A percentile compares a stretch with the other conserved stretches of the same genome.
phyloP scores from a whole-genome alignment of 1,140 invertebrate genomes.

The Trigoniulus corallinus region DNA sequence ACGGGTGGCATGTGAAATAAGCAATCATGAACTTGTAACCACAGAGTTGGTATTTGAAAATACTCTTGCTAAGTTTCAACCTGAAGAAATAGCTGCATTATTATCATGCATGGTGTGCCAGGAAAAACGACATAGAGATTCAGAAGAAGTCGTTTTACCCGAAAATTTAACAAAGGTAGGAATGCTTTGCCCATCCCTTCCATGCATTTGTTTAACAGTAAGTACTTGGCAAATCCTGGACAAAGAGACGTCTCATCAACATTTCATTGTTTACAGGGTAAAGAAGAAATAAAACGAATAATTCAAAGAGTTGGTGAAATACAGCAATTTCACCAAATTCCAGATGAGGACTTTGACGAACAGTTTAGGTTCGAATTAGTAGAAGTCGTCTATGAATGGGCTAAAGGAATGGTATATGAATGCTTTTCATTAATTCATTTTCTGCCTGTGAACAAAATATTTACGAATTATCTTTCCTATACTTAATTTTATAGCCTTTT shows the following conservation, averaged over 20 bases:
- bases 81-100: conserved; percentile 81
- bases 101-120: conserved; percentile 85
- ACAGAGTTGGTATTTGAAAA: conserved; percentile 93
- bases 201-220: conserved; percentile 1
- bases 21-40: conserved; percentile 76
- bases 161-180: conserved; percentile 7
- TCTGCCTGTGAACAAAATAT: neutral
- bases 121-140: conserved; percentile 43
- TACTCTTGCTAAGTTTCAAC: conserved; percentile 62
- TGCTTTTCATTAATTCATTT: neutral
- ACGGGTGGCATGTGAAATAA: conserved; percentile 88
- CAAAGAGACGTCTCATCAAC: no score
- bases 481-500: conserved; percentile 58
- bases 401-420: conserved; percentile 49
- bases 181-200: neutral
- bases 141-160: conserved; percentile 10
- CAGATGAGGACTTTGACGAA: conserved; percentile 28
- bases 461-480: conserved; percentile 10
- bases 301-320: conserved; percentile 33
- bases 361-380: conserved; percentile 78
- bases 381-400: conserved; percentile 93
- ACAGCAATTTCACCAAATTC: conserved; percentile 35
- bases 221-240: no score
- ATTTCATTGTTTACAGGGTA: neutral
- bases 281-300: conserved; percentile 28